Percentiles rank a stretch among this genome's conserved stretches.
Evolutionary conservation across 2,113 vertebrate genomes (phyloP).

Genomic region (Sturnira hondurensis): DNA sequence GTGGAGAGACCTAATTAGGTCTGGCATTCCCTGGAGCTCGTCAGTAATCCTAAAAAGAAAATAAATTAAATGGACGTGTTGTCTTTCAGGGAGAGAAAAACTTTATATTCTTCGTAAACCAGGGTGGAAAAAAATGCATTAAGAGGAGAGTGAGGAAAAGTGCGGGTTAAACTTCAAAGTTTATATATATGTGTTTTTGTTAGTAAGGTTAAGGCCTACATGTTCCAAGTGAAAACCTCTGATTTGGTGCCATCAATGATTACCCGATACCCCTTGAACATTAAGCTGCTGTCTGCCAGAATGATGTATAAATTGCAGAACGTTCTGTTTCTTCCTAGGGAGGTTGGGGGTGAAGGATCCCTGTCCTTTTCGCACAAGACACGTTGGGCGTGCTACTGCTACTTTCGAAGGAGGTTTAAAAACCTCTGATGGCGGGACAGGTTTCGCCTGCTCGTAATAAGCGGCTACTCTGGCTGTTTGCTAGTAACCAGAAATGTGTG

Average conservation of each 20-base stretch:
- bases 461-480: slow-evolving; percentile 51
- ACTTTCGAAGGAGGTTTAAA: neutral
- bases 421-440: slow-evolving; percentile 1
- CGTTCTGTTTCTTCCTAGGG: fast-evolving
- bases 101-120: neutral
- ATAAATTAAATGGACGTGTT: neutral
- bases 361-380: neutral
- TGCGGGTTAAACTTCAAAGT: neutral
- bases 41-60: neutral
- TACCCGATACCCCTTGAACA: neutral
- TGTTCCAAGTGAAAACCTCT: neutral
- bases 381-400: neutral
- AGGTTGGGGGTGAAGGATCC: neutral
- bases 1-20: neutral
- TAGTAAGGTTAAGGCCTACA: neutral
- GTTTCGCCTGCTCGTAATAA: slow-evolving; percentile 53
- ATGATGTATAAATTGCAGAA: neutral
- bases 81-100: neutral
- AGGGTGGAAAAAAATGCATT: neutral
- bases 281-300: neutral
- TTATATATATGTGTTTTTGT: neutral
- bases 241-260: neutral
- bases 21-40: neutral
- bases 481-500: slow-evolving; percentile 74
- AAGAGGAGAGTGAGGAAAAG: neutral